Evolutionary conservation across 2,888 invertebrate species (phyloP), one percentile per base, ranked within the genome.

Genomic region (Coenonympha glycerion): DNA sequence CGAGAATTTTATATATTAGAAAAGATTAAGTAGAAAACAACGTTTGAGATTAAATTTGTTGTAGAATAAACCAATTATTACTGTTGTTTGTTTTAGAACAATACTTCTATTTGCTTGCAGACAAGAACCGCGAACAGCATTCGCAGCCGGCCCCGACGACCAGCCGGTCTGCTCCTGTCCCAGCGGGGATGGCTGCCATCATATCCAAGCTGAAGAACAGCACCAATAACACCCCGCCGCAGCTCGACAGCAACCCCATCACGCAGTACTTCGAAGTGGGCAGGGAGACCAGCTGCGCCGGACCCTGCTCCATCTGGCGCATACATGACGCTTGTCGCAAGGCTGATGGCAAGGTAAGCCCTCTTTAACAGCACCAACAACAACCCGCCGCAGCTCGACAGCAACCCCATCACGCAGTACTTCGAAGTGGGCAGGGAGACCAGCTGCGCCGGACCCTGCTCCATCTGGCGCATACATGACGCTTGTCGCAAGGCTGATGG

Each of bases 381-480:
- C 3, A 66, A 57, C 39, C 59, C 75, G 0, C 68, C 73, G 2
- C 68, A 71, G 0, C 45, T 77, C 58, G 93, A 93, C 66, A 90
- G 89, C 64, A 95, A 95, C 80, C 96, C 97, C 30, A 96, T 98
- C 68, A 90, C 92, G 71, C 92, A 95, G 69, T 92, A 92, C 81
- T 98, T 94, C 79, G 95, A 95, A 63, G 91, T 97, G 59, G 95
- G 95, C 46, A 92, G 93, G 67, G 94, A 94, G 71, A 88, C 89
- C 47, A 91, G 92, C 49, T 92, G 92, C 52, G 93, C 92, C 1
- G 98, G 98, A 0, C 96, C 96, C 0, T 96, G 96, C 66, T 89
- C 95, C 60, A 91, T 95, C 39, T 98, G 98, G 98, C 92, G 92
- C 69, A 93, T 98, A 57, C 94, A 95, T 76, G 96, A 97, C 63